A percentile compares a stretch with the other conserved stretches of the same genome.
phyloP scores from a whole-genome alignment of 2,113 vertebrate genomes.

The Brachypteracias leptosomus region DNA sequence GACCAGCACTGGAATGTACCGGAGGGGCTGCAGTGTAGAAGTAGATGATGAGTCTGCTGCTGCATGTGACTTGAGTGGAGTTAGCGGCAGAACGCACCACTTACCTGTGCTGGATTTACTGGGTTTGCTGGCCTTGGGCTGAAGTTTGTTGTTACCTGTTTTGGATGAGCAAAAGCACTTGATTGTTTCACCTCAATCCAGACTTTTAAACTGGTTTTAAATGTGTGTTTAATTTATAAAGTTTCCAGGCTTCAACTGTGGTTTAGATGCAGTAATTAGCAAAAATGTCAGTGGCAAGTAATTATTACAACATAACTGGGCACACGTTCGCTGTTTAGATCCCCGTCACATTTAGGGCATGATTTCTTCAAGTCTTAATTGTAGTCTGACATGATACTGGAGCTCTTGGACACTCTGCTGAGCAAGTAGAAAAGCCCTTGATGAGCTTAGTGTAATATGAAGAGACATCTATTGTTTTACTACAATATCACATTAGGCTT shows the following conservation, averaged over 20 bases:
- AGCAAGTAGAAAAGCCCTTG: not conserved
- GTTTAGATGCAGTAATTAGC: not conserved
- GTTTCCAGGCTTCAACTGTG: not conserved
- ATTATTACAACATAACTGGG: not conserved
- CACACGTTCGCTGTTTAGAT: fast-evolving
- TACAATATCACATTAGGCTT: not conserved
- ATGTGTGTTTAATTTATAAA: not conserved
- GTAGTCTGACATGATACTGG: not conserved
- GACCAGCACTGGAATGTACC: not conserved
- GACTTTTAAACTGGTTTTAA: not conserved
- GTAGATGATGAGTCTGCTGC: fast-evolving
- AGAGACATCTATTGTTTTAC: slow-evolving; percentile 6
- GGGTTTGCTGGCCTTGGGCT: not conserved
- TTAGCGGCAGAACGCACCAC: not conserved
- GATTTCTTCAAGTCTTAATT: not conserved
- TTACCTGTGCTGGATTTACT: not conserved
- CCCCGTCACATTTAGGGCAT: not conserved
- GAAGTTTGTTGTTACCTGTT: fast-evolving
- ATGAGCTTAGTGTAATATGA: not conserved
- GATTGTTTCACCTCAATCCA: not conserved
- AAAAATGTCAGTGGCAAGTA: not conserved
- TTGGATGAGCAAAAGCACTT: not conserved
- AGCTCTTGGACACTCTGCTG: not conserved
- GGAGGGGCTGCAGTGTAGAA: not conserved
- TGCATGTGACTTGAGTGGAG: not conserved